Conservation (phyloP, 2,888 invertebrate genomes). For the Adelphocoris suturalis region DNA sequence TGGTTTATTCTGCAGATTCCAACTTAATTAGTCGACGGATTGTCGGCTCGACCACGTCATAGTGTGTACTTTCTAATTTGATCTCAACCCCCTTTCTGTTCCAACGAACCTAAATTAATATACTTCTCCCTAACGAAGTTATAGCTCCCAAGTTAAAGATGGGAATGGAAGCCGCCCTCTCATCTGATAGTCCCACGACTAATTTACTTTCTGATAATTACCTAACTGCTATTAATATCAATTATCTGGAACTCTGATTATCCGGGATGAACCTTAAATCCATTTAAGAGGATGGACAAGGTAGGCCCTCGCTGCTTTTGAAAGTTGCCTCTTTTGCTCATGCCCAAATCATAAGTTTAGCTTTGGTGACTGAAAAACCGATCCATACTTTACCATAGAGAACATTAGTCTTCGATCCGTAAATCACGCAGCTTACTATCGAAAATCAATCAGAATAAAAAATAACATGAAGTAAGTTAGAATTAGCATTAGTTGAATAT, state of each 20-base stretch:
- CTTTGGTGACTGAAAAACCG: too few relatives aligned
- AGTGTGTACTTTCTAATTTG: constrained; percentile 27
- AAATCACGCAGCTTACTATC: too few relatives aligned
- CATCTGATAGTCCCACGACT: constrained; percentile 37
- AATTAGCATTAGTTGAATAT: too few relatives aligned
- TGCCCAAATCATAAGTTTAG: too few relatives aligned
- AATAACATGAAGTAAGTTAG: too few relatives aligned
- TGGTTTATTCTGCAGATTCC: not conserved
- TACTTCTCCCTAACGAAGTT: constrained; percentile 55
- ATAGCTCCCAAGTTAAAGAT: constrained; percentile 53
- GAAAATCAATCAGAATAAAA: too few relatives aligned
- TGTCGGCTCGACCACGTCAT: constrained; percentile 14
- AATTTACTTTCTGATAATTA: constrained; percentile 47
- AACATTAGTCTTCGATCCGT: too few relatives aligned
- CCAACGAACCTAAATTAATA: constrained; percentile 59
- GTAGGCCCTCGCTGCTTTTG: not conserved
- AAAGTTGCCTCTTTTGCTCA: not conserved
- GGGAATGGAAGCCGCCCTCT: constrained; percentile 15
- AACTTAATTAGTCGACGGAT: constrained; percentile 27
- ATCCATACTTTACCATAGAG: too few relatives aligned
- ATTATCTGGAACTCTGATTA: constrained; percentile 58
- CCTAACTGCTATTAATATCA: constrained; percentile 53
- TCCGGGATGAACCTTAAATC: not conserved
- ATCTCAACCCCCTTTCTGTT: not conserved
- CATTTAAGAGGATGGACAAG: not conserved